These are phyloP conservation scores for Andrena haemorrhoa DNA, from an alignment of 2,888 invertebrate species.

Conservation along the genomic window DNA sequence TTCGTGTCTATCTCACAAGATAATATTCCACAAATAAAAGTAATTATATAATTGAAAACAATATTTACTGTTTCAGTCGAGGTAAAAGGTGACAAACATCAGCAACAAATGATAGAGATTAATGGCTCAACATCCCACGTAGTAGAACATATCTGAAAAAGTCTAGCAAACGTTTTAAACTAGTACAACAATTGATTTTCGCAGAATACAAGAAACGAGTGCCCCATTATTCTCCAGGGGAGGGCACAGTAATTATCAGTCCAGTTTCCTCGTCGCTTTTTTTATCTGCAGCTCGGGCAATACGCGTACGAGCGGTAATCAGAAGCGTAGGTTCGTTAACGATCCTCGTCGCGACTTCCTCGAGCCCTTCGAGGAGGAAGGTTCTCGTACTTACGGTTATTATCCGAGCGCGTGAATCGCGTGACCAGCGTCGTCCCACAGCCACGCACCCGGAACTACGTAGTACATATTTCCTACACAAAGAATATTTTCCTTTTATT, in stretches of 20 bases:
- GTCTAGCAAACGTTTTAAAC: neutral
- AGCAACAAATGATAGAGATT: no score
- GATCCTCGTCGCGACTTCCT: conserved; percentile 53
- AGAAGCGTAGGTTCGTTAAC: conserved; percentile 54
- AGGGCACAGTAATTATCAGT: conserved; percentile 12
- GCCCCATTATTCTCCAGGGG: neutral
- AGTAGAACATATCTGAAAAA: no score
- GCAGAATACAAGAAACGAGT: neutral
- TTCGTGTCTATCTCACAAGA: no score
- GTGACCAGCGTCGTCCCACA: conserved; percentile 76
- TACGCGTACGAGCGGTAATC: conserved; percentile 23
- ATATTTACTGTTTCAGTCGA: no score
- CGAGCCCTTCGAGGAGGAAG: conserved; percentile 52
- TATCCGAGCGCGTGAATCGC: conserved; percentile 76
- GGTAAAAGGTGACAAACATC: no score
- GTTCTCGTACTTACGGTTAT: conserved; percentile 62
- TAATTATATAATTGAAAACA: no score
- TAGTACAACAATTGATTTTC: neutral
- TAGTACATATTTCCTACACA: conserved; percentile 58
- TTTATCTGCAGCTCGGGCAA: conserved; percentile 18
- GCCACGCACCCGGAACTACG: conserved; percentile 73
- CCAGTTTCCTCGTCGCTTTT: neutral
- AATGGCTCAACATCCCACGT: no score
- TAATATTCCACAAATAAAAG: no score
- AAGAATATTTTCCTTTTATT: conserved; percentile 14